These are phyloP conservation scores for Poecilia gillii DNA, from an alignment of 2,797 vertebrate species.

Conservation along the genomic window DNA sequence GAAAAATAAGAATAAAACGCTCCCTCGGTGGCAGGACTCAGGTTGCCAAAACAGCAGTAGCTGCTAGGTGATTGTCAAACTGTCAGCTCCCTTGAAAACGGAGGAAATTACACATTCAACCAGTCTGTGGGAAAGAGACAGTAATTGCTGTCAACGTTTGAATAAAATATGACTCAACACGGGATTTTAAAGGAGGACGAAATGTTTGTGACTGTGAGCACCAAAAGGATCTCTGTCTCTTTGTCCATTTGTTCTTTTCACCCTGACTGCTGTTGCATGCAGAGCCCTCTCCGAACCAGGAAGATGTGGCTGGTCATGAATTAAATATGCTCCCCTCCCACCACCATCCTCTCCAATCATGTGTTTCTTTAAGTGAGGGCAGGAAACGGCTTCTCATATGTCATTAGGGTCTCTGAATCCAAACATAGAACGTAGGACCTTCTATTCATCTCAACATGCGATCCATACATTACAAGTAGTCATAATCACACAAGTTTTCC, in stretches of 20 bases:
- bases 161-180: conserved; percentile 83
- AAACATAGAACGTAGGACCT: conserved; percentile 22
- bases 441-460: conserved; percentile 46
- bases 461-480: conserved; percentile 33
- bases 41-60: conserved; percentile 74
- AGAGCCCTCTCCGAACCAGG: conserved; percentile 60
- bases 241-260: conserved; percentile 66
- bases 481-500: neutral
- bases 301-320: conserved; percentile 83
- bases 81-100: conserved; percentile 73
- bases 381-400: conserved; percentile 79
- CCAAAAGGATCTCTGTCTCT: conserved; percentile 55
- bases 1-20: conserved; percentile 36
- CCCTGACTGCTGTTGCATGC: conserved; percentile 75
- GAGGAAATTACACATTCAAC: conserved; percentile 77
- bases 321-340: conserved; percentile 78
- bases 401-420: conserved; percentile 62
- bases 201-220: conserved; percentile 50
- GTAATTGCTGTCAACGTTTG: conserved; percentile 79
- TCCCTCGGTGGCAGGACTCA: conserved; percentile 59
- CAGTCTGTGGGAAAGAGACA: conserved; percentile 71
- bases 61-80: conserved; percentile 68
- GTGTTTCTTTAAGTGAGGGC: conserved; percentile 74
- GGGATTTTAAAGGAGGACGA: conserved; percentile 61
- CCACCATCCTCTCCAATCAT: conserved; percentile 45